Conservation (phyloP, 2,797 vertebrate species). For the Perodicticus potto region DNA sequence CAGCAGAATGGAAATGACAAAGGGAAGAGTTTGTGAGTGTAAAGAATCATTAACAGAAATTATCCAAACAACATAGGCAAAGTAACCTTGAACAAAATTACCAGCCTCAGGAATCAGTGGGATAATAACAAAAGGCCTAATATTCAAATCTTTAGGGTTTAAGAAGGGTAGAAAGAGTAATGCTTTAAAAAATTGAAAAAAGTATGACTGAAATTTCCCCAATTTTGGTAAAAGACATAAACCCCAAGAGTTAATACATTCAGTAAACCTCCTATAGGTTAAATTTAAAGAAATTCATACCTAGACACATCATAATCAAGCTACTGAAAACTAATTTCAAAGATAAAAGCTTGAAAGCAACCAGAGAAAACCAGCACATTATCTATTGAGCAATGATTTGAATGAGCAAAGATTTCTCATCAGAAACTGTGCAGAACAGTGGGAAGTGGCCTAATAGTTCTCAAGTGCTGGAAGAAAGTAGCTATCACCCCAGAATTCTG, state of each 20-base stretch:
- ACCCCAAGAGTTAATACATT: background rate
- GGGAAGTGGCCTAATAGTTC: background rate
- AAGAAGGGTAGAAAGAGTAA: background rate
- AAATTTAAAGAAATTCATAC: background rate
- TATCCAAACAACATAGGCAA: background rate
- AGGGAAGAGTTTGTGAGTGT: background rate
- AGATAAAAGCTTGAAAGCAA: slow-evolving; percentile 24
- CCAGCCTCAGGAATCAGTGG: background rate
- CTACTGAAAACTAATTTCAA: slow-evolving; percentile 26
- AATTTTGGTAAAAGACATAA: slow-evolving; percentile 33
- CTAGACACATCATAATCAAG: background rate
- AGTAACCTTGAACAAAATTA: slow-evolving; percentile 12
- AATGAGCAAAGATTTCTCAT: slow-evolving; percentile 30
- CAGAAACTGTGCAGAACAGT: background rate
- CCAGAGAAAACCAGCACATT: background rate
- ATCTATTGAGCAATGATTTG: background rate
- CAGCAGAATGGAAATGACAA: background rate
- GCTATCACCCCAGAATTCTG: background rate
- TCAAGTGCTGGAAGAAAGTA: background rate
- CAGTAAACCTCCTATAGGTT: background rate
- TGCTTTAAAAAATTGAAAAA: background rate
- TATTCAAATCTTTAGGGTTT: background rate
- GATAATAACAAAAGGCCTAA: background rate
- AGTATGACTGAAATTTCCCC: background rate
- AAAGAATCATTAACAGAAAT: background rate